Percentiles rank a stretch among this genome's conserved stretches.
phyloP scores from a whole-genome alignment of 2,888 invertebrate genomes.

The Nebria brevicollis region DNA sequence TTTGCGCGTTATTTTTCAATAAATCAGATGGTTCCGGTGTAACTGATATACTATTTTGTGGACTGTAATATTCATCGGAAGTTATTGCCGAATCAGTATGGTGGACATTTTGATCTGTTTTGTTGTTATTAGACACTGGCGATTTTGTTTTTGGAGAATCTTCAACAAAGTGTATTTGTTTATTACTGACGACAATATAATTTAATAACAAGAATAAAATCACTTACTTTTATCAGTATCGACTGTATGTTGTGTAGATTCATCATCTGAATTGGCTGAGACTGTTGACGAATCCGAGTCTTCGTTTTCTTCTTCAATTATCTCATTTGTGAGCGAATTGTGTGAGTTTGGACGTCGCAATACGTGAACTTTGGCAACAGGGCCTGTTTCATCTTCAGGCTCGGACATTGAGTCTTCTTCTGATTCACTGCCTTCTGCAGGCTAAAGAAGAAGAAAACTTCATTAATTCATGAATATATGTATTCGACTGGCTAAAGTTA shows the following conservation, averaged over 20 bases:
- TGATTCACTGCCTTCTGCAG: constrained; percentile 27
- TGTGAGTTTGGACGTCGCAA: constrained; percentile 25
- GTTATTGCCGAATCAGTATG: constrained; percentile 2
- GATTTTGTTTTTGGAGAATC: neutral
- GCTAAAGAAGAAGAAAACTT: constrained; percentile 5
- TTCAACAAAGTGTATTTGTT: neutral
- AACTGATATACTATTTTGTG: constrained; percentile 33
- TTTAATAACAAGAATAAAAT: neutral
- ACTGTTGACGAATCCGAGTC: constrained; percentile 36
- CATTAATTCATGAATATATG: neutral
- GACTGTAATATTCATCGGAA: constrained; percentile 38
- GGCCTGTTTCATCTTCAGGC: constrained; percentile 27
- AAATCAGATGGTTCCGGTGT: constrained; percentile 32
- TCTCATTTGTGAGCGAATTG: constrained; percentile 32
- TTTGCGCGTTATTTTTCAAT: constrained; percentile 19
- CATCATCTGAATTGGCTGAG: constrained; percentile 36
- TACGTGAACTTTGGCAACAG: constrained; percentile 6
- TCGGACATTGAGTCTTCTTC: constrained; percentile 43
- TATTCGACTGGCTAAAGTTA: neutral
- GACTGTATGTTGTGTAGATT: constrained; percentile 23
- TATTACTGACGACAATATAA: too few relatives aligned
- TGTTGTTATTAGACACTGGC: neutral
- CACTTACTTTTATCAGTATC: neutral
- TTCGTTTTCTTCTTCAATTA: constrained; percentile 36
- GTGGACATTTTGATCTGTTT: constrained; percentile 7